phyloP scores from a whole-genome alignment of 2,113 vertebrate species.

The Xyliphius kryptos region DNA sequence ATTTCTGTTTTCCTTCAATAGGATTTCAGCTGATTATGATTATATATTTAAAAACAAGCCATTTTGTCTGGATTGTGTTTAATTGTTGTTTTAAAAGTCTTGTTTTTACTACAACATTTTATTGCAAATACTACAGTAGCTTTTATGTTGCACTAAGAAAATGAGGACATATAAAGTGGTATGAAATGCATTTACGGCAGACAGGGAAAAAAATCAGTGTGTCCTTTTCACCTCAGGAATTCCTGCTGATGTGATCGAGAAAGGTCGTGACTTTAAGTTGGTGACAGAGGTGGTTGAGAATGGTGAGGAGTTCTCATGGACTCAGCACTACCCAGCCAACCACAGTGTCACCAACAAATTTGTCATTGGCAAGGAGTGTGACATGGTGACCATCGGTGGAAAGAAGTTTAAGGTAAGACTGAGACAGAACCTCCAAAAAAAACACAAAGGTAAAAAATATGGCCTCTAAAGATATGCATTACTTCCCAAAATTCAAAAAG shows the following conservation, averaged over 20 bases:
- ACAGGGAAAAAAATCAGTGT: background rate
- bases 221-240: conserved; percentile 63
- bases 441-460: no score
- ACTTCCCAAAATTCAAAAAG: no score
- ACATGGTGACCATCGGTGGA: conserved; percentile 85
- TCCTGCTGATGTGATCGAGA: conserved; percentile 70
- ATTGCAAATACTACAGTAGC: no score
- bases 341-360: conserved; percentile 77
- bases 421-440: background rate
- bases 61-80: no score
- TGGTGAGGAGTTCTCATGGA: conserved; percentile 78
- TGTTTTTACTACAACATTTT: no score
- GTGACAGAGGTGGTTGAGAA: conserved; percentile 80
- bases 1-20: no score
- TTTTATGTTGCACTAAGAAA: background rate
- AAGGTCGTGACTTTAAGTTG: conserved; percentile 75
- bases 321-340: conserved; percentile 72
- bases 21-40: no score
- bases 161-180: background rate
- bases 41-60: no score
- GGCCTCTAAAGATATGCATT: no score
- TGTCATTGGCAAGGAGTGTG: conserved; percentile 71
- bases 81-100: no score
- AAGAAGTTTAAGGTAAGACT: conserved; percentile 86
- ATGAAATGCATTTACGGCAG: no score